Evolutionary conservation across 2,797 vertebrate genomes (phyloP), one percentile per base, ranked within the genome.

Genomic region (Clarias fuscus): DNA sequence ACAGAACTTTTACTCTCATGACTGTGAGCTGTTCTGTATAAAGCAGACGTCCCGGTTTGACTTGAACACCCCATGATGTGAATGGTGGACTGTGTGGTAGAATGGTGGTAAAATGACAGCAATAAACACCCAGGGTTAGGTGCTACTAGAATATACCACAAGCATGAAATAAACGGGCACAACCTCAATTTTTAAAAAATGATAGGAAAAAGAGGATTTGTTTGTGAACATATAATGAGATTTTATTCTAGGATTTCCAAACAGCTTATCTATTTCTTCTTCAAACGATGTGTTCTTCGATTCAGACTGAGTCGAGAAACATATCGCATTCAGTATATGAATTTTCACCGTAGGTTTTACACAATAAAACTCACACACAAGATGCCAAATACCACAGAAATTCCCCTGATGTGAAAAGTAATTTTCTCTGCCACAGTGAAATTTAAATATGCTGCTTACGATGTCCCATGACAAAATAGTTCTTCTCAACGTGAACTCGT

Each of bases 341-440:
- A 58, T 77, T 58, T 30, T 58, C 7, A 4, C 17, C 20, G 15
- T 77, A 58, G 53, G 48, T 77, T 53, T 77, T 56, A 53, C 43
- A n/a, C 22, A n/a, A 15, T 53, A 24, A 73, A 11, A n/a, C 37
- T 30, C 24, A 79, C 5, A 48, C 37, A 27, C 37, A 27, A 22
- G 79, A 65, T 81, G 24, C 79, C 79, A 65, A 81, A 81, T 53
- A 48, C 7, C 24, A 18, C 79, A 10, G 37, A 67, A 81, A 81
- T 65, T 48, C 79, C 62, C 62, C 61, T 81, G 62, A 67, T 65
- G 62, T 27, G 58, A 64, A 86, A 82, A 61, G 80, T 58, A 70
- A 61, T 77, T 86, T 83, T 37, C 70, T 75, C 17, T 43, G 71
- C 59, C 6, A 61, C 65, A 76, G 30, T 59, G n/a, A 73, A 80